Evolutionary conservation across 2,888 invertebrate genomes (phyloP), one percentile per base, ranked within the genome.

Genomic region (Palloptera scutellata): DNA sequence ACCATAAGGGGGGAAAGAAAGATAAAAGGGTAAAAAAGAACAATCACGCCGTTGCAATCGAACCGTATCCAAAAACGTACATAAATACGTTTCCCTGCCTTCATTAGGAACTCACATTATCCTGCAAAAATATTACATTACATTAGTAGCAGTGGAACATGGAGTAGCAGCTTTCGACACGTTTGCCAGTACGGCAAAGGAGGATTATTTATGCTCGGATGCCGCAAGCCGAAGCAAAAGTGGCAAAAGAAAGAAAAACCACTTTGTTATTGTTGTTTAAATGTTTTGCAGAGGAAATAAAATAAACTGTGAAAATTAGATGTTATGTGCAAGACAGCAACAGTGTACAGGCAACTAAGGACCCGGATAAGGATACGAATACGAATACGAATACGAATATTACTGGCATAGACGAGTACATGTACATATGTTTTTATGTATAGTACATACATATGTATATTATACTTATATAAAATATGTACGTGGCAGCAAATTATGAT

Each of bases 281-380:
- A 51, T 73, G 71, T 65, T 59, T 70, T 75, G 74, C 75, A 73
- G 75, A 61, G 70, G 68, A 74, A 70, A 73, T 73, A 75, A 75
- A 75, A 75, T 75, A 73, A 73, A 68, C 72, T 68, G 69, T 71
- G 71, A 72, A 75, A 75, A 75, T 74, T 74, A 73, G 74, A 72
- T 71, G 69, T 73, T 73, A 69, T 71, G 71, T 69, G 72, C 65
- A n/a, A 67, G 64, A 69, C 68, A 30, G 2, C 30, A 30, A 30
- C 30, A 30, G 3, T 30, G 6, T 30, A 30, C 30, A 30, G 6
- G 6, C 30, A 30, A 30, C 30, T 6, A 30, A 4, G 30, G 2
- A 30, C 30, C 30, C 30, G 30, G 30, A 30, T 30, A 30, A 2
- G 30, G 30, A 30, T 30, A 30, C 15, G 52, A 41, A 45, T 19